Base-by-base conservation (phyloP, 2,113 vertebrate species). In the Pithys albifrons region DNA sequence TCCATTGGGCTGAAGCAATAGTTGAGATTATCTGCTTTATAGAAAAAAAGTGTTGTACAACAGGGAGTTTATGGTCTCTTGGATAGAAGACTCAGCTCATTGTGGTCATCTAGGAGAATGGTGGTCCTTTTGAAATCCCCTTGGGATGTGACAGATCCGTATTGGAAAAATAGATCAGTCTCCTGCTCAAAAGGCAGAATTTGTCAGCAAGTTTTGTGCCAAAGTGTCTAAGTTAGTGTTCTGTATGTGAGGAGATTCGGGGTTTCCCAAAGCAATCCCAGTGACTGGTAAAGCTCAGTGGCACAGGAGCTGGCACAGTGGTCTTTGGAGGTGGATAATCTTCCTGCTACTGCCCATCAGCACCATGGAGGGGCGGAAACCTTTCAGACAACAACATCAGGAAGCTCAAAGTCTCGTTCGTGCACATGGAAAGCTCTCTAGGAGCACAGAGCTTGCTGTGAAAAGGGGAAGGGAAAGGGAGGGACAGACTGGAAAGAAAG, bases 261-360 rank as follows among this genome's bases (percentile, higher is more conserved):
- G 14, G 6, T 71, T 75, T 84, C 58, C 62, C 1, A 0, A 2
- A 1, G 6, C 43, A 79, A 39, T 6, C n/a, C 16, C 1, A 2
- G 33, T 59, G 45, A 19, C 48, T 0, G 0, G 57, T 51, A 49
- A 45, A 85, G 29, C 61, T 74, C 61, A 69, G 66, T 0, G 3
- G 7, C 3, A 3, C 46, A 78, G 74, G 45, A 65, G 46, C 31
- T 3, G 4, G 33, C 10, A 18, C 10, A 16, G 27, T 41, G 27
- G 8, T 51, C 49, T 80, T 55, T 45, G 49, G 67, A 69, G 57
- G 48, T 39, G 31, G 28, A 27, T 24, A 19, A 3, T 61, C 46
- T 65, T 92, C 19, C 24, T 67, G 27, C 45, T 13, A 5, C 8
- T 2, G 9, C 33, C 83, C n/a, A 18, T 22, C 29, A 46, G 18